Conservation (phyloP, 2,888 invertebrate genomes). For the Euplexia lucipara region DNA sequence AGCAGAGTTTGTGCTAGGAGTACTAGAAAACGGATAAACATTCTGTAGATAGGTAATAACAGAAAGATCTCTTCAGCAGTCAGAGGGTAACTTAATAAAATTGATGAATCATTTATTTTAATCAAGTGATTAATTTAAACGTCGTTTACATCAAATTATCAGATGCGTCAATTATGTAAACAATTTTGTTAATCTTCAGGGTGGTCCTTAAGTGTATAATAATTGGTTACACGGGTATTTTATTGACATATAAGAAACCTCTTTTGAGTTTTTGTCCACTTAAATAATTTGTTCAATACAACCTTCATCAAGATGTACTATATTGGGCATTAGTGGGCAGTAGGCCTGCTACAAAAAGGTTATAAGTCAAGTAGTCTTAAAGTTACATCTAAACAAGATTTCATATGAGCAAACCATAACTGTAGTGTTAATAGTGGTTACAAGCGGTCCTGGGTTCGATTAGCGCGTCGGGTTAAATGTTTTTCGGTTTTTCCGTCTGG, state of each 20-base stretch:
- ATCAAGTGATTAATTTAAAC: slow-evolving; percentile 14
- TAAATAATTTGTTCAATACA: background rate
- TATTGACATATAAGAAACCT: slow-evolving; percentile 14
- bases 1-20: no score
- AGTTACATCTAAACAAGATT: no score
- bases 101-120: slow-evolving; percentile 22
- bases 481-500: no score
- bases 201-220: slow-evolving; percentile 41
- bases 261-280: slow-evolving; percentile 8
- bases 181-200: slow-evolving; percentile 7
- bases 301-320: background rate
- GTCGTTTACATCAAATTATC: background rate
- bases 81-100: background rate
- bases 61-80: no score
- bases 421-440: no score
- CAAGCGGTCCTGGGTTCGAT: no score
- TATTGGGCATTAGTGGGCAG: background rate
- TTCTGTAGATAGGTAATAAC: no score
- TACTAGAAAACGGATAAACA: no score
- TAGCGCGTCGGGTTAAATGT: no score
- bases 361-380: background rate
- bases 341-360: no score
- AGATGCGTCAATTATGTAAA: slow-evolving; percentile 8
- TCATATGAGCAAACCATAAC: no score
- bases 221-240: slow-evolving; percentile 23